Percentiles rank a stretch among this genome's conserved stretches.
Conservation (phyloP, 2,797 vertebrate genomes). For the Acomys russatus region DNA sequence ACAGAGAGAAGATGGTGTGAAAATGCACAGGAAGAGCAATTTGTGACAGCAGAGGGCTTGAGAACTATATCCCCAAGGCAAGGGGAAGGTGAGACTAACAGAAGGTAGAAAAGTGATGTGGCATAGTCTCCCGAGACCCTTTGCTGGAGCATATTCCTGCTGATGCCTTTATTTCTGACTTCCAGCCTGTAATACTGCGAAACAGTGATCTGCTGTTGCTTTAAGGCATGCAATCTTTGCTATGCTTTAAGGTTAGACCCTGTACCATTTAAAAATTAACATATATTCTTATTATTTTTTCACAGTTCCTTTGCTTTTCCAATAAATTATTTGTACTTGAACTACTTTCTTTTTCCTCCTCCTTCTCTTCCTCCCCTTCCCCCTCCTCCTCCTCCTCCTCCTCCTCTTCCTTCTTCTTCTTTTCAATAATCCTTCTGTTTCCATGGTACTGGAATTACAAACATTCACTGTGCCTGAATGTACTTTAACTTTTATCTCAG, state of each 20-base stretch:
- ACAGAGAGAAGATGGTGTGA: background rate
- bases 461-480: background rate
- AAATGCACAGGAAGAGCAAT: background rate
- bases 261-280: background rate
- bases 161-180: background rate
- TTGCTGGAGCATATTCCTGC: background rate
- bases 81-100: background rate
- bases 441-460: background rate
- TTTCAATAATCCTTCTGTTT: background rate
- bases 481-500: background rate
- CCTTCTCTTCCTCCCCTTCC: background rate
- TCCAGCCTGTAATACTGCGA: background rate
- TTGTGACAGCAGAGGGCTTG: background rate
- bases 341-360: background rate
- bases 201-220: background rate
- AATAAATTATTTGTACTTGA: background rate
- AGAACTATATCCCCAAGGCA: background rate
- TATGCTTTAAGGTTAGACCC: background rate
- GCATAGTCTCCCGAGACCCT: fast-evolving
- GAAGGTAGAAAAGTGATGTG: background rate
- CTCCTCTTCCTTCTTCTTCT: background rate
- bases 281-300: background rate
- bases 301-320: background rate
- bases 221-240: background rate
- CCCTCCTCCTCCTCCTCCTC: background rate